phyloP scores from a whole-genome alignment of 2,888 invertebrate species.

The Salpingus planirostris region DNA sequence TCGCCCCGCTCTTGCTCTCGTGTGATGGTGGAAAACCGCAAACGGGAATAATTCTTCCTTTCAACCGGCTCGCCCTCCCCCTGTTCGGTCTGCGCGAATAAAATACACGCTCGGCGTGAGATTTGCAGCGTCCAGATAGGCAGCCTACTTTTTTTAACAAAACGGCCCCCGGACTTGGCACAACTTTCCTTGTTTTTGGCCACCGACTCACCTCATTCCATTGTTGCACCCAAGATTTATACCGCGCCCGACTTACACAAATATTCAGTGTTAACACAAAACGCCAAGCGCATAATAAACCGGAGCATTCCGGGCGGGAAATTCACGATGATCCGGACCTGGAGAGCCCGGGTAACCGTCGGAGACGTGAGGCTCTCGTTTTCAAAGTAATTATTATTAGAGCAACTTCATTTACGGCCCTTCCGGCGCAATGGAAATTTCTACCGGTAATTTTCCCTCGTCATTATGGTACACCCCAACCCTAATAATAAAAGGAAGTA shows the following conservation, averaged over 20 bases:
- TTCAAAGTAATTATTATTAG: too few relatives aligned
- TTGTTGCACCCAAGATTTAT: conserved; percentile 8
- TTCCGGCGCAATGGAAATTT: too few relatives aligned
- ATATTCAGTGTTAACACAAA: conserved; percentile 7
- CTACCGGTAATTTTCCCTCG: too few relatives aligned
- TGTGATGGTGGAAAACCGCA: background rate
- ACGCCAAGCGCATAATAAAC: conserved; percentile 4
- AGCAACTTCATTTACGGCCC: too few relatives aligned
- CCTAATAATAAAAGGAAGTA: too few relatives aligned
- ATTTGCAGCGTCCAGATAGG: conserved; percentile 4
- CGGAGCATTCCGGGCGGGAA: conserved; percentile 1
- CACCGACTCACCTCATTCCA: conserved; percentile 4
- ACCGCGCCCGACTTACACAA: conserved; percentile 4
- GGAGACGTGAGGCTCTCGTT: too few relatives aligned
- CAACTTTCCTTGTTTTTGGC: conserved; percentile 7
- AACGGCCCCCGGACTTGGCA: conserved; percentile 1
- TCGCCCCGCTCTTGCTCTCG: too few relatives aligned
- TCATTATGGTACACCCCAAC: too few relatives aligned
- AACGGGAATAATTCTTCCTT: conserved; percentile 16
- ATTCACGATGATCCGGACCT: too few relatives aligned
- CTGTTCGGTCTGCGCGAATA: conserved; percentile 1
- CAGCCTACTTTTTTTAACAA: background rate
- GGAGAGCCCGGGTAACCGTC: too few relatives aligned
- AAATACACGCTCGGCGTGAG: conserved; percentile 7
- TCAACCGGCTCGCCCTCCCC: conserved; percentile 2